These are phyloP conservation scores for Melolontha melolontha DNA, from an alignment of 2,888 invertebrate genomes.

Conservation along the genomic window DNA sequence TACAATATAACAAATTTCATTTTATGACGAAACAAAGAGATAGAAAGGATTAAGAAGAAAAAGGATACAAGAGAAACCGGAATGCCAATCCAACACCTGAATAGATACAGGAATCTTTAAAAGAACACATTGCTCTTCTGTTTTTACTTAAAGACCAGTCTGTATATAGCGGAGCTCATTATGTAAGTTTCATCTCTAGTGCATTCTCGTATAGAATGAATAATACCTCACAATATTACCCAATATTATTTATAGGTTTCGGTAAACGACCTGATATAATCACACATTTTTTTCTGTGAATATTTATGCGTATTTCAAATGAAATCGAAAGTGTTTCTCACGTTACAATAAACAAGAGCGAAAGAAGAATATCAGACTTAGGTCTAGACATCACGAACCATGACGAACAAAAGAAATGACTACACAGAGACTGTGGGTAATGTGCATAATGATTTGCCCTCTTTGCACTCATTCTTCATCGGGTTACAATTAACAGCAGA, in stretches of 20 bases:
- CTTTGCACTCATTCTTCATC: slow-evolving; percentile 2
- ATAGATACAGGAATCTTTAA: no score
- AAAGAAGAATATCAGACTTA: slow-evolving; percentile 15
- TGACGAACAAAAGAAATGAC: slow-evolving; percentile 23
- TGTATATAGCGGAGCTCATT: no score
- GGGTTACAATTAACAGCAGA: slow-evolving; percentile 20
- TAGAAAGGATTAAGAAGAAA: no score
- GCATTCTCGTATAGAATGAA: no score
- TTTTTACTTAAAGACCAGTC: no score
- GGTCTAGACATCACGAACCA: slow-evolving; percentile 7
- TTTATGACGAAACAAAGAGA: no score
- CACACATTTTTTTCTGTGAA: slow-evolving; percentile 2
- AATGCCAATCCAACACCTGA: no score
- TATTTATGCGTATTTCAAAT: not conserved
- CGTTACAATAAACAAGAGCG: slow-evolving; percentile 26
- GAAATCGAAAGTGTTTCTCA: slow-evolving; percentile 29
- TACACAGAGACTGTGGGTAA: slow-evolving; percentile 8
- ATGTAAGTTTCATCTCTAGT: no score
- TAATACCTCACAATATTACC: no score
- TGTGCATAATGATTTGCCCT: not conserved
- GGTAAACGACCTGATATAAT: slow-evolving; percentile 11
- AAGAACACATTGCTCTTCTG: no score
- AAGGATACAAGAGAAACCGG: no score
- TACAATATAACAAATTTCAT: no score
- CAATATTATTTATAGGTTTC: slow-evolving; percentile 2